Conservation (phyloP, 2,113 vertebrate species). For the Mus pahari region DNA sequence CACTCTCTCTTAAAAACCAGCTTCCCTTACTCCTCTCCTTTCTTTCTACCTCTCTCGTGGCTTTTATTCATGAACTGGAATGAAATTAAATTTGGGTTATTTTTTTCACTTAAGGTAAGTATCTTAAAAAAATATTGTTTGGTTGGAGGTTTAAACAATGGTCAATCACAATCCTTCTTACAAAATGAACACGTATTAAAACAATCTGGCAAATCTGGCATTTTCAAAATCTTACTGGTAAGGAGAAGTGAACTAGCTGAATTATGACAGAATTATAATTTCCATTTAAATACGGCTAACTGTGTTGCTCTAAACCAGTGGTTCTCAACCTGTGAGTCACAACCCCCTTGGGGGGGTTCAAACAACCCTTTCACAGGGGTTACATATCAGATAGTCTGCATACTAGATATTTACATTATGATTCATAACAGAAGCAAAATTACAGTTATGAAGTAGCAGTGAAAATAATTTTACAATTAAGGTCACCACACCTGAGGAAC, state of each 20-base stretch:
- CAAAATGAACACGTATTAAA: not conserved
- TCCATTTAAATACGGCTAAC: not conserved
- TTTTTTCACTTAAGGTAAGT: constrained; percentile 23
- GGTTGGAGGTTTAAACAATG: not conserved
- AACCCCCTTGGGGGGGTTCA: not conserved
- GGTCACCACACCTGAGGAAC: not conserved
- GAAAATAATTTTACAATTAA: not conserved
- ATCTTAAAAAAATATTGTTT: not conserved
- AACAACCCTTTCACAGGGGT: not conserved
- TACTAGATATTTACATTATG: too few species aligned
- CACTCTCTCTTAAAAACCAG: not conserved
- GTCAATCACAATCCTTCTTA: constrained; percentile 1
- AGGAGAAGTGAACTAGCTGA: not conserved
- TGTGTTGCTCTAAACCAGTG: not conserved
- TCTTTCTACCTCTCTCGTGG: not conserved
- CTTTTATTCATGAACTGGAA: constrained; percentile 33
- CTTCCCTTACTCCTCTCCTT: fast-evolving
- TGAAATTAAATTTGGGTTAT: constrained; percentile 1
- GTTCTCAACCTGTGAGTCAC: not conserved
- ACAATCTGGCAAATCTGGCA: constrained; percentile 35
- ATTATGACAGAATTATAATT: not conserved
- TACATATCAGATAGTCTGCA: not conserved
- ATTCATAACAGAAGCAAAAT: not conserved
- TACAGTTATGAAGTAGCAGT: not conserved
- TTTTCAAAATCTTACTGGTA: not conserved